These are phyloP conservation scores for Acanthiza pusilla DNA, from an alignment of 2,797 vertebrate species.

Conservation along the genomic window DNA sequence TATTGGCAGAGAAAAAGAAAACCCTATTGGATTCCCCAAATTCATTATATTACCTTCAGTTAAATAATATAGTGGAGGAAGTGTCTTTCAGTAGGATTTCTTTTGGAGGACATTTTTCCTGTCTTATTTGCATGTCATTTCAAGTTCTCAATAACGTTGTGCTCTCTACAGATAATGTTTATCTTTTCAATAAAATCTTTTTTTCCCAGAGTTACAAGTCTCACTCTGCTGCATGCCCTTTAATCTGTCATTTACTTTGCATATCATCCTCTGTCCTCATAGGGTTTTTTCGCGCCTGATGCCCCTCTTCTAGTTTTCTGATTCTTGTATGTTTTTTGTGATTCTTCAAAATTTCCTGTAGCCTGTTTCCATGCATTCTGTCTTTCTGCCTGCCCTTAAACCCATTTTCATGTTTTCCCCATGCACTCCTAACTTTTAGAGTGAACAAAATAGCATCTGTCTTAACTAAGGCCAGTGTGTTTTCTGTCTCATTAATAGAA, in stretches of 20 bases:
- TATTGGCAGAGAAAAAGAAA: neutral
- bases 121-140: neutral
- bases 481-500: neutral
- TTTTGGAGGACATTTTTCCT: neutral
- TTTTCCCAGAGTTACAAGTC: neutral
- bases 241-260: neutral
- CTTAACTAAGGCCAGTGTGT: neutral
- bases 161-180: neutral
- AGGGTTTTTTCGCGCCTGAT: neutral
- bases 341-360: constrained; percentile 8
- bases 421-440: neutral
- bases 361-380: neutral
- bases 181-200: neutral
- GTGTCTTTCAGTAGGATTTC: neutral
- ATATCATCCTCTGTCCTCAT: neutral
- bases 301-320: neutral
- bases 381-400: neutral
- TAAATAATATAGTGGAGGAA: neutral
- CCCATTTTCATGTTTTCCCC: neutral
- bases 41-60: neutral
- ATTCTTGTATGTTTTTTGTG: neutral
- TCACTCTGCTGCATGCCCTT: neutral
- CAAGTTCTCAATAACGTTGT: neutral
- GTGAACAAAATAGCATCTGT: neutral
- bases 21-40: neutral